A percentile compares a stretch with the other conserved stretches of the same genome.
Evolutionary conservation across 1,140 invertebrate species (phyloP).

Genomic region (Drosophila bocki): DNA sequence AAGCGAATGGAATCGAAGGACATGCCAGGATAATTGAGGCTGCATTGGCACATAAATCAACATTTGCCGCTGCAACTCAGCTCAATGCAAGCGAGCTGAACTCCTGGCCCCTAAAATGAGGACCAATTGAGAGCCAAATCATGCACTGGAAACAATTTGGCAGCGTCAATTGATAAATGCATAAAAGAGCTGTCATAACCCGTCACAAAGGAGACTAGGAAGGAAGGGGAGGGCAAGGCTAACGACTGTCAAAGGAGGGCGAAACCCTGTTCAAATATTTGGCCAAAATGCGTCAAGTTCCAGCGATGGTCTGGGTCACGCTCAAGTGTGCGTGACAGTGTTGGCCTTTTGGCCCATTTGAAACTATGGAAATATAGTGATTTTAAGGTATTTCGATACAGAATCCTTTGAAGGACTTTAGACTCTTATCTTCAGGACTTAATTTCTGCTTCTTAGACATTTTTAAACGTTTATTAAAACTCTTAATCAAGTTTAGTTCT

Average conservation of each 20-base stretch:
- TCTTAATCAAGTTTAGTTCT: not conserved
- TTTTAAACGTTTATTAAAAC: too few relatives aligned
- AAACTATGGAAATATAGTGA: not conserved
- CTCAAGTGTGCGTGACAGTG: conserved; percentile 36
- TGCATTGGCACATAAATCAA: conserved; percentile 74
- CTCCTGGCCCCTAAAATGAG: conserved; percentile 23
- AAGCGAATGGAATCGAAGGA: conserved; percentile 39
- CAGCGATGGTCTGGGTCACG: conserved; percentile 20
- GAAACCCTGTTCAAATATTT: conserved; percentile 72
- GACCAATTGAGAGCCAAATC: conserved; percentile 59
- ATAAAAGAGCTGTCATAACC: conserved; percentile 51
- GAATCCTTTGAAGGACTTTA: not conserved
- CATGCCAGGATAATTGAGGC: conserved; percentile 60
- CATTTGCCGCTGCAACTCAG: conserved; percentile 40
- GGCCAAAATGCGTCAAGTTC: conserved; percentile 73
- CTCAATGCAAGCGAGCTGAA: conserved; percentile 17
- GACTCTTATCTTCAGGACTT: too few relatives aligned
- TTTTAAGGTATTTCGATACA: accelerated
- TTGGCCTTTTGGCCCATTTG: conserved; percentile 5
- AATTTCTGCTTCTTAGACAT: too few relatives aligned
- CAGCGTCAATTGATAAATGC: conserved; percentile 59
- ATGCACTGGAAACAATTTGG: conserved; percentile 67
- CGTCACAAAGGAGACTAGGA: not conserved
- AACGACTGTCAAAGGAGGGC: conserved; percentile 19
- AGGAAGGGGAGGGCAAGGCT: not conserved